These are phyloP conservation scores for Physocephala rufipes DNA, from an alignment of 2,888 invertebrate genomes.

Conservation along the genomic window DNA sequence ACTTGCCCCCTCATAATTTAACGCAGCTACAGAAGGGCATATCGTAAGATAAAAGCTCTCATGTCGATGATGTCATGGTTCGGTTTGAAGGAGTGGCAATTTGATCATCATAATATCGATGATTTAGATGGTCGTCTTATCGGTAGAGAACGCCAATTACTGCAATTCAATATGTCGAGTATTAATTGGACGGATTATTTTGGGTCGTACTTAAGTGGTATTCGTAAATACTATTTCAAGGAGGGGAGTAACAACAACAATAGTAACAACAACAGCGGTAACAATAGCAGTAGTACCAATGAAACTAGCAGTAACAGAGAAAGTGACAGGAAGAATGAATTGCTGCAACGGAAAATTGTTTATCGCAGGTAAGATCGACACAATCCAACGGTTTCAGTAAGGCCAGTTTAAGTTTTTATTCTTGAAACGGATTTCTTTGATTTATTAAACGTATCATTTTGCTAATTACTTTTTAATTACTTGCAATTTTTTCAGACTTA, in stretches of 20 bases:
- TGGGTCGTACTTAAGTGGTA: conserved; percentile 73
- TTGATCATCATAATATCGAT: conserved; percentile 63
- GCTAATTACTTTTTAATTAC: conserved; percentile 22
- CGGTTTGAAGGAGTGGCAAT: conserved; percentile 64
- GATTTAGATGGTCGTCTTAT: conserved; percentile 60
- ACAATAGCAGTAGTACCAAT: too few species aligned
- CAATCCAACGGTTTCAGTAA: conserved; percentile 42
- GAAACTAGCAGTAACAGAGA: too few species aligned
- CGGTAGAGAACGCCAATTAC: conserved; percentile 50
- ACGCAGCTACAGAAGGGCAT: conserved; percentile 61
- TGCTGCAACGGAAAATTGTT: conserved; percentile 59
- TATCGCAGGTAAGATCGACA: conserved; percentile 59
- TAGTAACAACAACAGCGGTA: too few species aligned
- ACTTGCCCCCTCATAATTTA: neutral
- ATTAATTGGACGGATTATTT: conserved; percentile 77
- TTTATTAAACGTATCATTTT: conserved; percentile 46
- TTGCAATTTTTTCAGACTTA: conserved; percentile 29
- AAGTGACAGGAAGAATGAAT: conserved; percentile 46
- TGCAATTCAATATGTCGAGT: conserved; percentile 71
- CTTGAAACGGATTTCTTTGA: conserved; percentile 7
- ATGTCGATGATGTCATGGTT: conserved; percentile 66
- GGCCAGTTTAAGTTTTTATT: too few species aligned
- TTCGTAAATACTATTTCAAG: conserved; percentile 75
- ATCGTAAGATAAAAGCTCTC: conserved; percentile 63
- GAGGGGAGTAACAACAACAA: conserved; percentile 68